Percentiles rank a stretch among this genome's conserved stretches.
Conservation (phyloP, 2,797 vertebrate species). For the Coregonus ussuriensis region DNA sequence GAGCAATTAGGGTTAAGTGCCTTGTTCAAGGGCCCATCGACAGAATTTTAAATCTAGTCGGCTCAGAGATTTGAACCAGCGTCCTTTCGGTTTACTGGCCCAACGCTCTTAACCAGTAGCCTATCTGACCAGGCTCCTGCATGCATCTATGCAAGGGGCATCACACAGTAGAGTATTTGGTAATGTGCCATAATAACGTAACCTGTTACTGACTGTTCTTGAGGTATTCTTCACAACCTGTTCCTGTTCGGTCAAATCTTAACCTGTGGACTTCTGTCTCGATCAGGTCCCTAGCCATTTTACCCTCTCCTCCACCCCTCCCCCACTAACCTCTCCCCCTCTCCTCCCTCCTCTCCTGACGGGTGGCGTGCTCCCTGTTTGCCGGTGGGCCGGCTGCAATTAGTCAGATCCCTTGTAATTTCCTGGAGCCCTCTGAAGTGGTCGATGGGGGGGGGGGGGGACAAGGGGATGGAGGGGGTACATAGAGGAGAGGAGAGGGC, state of each 20-base stretch:
- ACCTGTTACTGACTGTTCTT: too few species aligned
- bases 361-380: constrained; percentile 60
- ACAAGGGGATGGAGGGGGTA: background rate
- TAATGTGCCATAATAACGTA: too few species aligned
- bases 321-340: constrained; percentile 18
- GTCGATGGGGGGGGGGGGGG: constrained; percentile 49
- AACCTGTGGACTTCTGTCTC: constrained; percentile 1
- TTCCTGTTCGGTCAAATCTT: background rate
- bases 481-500: background rate
- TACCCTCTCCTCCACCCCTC: too few species aligned
- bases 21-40: too few species aligned
- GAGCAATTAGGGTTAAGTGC: too few species aligned
- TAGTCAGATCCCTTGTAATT: constrained; percentile 76
- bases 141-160: background rate
- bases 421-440: constrained; percentile 78
- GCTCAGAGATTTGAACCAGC: too few species aligned
- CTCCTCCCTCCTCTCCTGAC: constrained; percentile 39
- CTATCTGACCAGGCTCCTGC: background rate
- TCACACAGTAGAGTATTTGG: too few species aligned
- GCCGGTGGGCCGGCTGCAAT: constrained; percentile 64
- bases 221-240: constrained; percentile 6
- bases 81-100: too few species aligned
- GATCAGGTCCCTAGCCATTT: constrained; percentile 13
- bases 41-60: too few species aligned
- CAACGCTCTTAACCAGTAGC: too few species aligned